Percentiles rank a stretch among this genome's conserved stretches.
phyloP scores from a whole-genome alignment of 92 coral and sea anemone species.

The Zoanthus sociatus region DNA sequence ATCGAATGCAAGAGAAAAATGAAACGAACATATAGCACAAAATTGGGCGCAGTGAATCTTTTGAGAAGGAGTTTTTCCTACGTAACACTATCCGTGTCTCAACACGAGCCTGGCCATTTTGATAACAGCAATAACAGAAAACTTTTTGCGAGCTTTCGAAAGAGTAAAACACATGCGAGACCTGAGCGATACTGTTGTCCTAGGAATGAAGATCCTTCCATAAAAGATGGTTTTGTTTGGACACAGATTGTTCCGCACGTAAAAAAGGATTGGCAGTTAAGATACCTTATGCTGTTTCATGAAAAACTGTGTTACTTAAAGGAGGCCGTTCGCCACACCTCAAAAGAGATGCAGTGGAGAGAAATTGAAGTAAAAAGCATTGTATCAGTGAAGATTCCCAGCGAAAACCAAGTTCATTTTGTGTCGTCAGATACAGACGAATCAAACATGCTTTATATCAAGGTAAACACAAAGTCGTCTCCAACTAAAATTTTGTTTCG shows the following conservation, averaged over 20 bases:
- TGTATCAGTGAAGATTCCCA: slow-evolving; percentile 43
- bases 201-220: slow-evolving; percentile 19
- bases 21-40: slow-evolving; percentile 21
- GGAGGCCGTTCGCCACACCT: slow-evolving; percentile 32
- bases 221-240: slow-evolving; percentile 43
- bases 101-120: neutral
- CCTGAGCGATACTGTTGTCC: slow-evolving; percentile 37
- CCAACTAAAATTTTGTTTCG: slow-evolving; percentile 38
- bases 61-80: slow-evolving; percentile 22
- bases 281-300: slow-evolving; percentile 26
- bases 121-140: slow-evolving; percentile 4
- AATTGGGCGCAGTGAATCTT: slow-evolving; percentile 14
- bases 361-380: slow-evolving; percentile 21
- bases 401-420: slow-evolving; percentile 7
- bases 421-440: neutral
- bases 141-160: slow-evolving; percentile 26
- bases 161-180: slow-evolving; percentile 11
- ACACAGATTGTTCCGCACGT: slow-evolving; percentile 36
- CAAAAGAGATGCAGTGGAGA: slow-evolving; percentile 41
- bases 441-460: slow-evolving; percentile 32
- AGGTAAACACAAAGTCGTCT: slow-evolving; percentile 31
- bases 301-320: slow-evolving; percentile 42
- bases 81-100: neutral
- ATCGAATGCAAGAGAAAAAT: neutral
- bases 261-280: slow-evolving; percentile 39